A percentile compares a stretch with the other conserved stretches of the same genome.
phyloP scores from a whole-genome alignment of 2,797 vertebrate genomes.

The Bovichtus variegatus region DNA sequence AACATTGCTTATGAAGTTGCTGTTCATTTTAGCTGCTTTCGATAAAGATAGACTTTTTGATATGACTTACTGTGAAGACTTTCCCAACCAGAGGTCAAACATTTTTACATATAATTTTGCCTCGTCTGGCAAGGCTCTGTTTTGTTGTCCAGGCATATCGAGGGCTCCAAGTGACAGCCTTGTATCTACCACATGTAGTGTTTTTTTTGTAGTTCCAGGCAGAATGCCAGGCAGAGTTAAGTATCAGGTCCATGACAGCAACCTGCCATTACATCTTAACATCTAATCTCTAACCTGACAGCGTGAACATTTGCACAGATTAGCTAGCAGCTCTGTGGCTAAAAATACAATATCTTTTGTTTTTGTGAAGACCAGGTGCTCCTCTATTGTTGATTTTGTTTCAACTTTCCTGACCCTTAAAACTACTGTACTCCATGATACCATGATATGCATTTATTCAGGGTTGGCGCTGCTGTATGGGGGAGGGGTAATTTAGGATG shows the following conservation, averaged over 20 bases:
- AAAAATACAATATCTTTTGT: slow-evolving; percentile 23
- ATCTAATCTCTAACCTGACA: slow-evolving; percentile 36
- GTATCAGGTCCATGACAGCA: neutral
- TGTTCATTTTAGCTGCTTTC: neutral
- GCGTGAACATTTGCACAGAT: slow-evolving; percentile 1
- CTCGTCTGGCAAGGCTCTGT: neutral
- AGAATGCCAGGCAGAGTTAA: slow-evolving; percentile 5
- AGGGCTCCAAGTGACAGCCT: neutral
- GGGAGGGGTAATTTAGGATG: too few relatives aligned
- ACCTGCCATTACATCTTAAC: slow-evolving; percentile 22
- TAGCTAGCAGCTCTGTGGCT: slow-evolving; percentile 12
- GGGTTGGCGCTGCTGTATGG: too few relatives aligned
- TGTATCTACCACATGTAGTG: neutral
- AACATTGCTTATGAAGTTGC: neutral
- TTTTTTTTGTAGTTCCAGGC: slow-evolving; percentile 2
- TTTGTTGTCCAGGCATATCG: neutral
- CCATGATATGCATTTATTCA: neutral
- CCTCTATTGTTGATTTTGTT: neutral
- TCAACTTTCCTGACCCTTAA: neutral
- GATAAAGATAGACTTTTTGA: neutral
- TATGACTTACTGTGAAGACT: neutral
- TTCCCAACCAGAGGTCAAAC: neutral
- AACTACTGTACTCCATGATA: neutral
- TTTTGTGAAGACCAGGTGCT: neutral
- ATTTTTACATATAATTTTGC: neutral